Percentiles rank a stretch among this genome's conserved stretches.
These are phyloP conservation scores for Lasioglossum oenotherae DNA, from an alignment of 2,888 invertebrate species.

Conservation along the genomic window DNA sequence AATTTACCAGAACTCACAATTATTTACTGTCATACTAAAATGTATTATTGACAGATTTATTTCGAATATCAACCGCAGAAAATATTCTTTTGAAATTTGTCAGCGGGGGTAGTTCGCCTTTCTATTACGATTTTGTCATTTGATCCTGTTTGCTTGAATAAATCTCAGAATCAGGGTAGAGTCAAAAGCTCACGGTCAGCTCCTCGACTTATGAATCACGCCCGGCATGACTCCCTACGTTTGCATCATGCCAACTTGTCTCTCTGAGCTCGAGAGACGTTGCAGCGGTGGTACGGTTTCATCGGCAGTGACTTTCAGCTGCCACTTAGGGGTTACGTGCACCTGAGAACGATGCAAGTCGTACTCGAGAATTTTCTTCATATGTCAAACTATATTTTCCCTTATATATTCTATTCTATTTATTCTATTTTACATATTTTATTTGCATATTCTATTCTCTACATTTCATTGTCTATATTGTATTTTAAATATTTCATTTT, in stretches of 20 bases:
- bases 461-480: not conserved
- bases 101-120: not conserved
- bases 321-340: constrained; percentile 9
- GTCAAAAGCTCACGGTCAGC: constrained; percentile 9
- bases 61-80: not conserved
- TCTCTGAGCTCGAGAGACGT: not conserved
- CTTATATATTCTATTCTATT: not conserved
- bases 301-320: constrained; percentile 12
- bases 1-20: not conserved
- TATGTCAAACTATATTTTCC: not conserved
- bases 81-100: not conserved
- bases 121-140: not conserved
- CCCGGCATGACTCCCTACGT: not conserved
- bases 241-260: constrained; percentile 5
- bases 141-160: not conserved
- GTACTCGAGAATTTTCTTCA: not conserved
- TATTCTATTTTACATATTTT: not conserved
- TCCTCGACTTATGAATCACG: constrained; percentile 4
- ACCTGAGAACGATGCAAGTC: not conserved
- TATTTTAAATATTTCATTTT: not conserved
- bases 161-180: not conserved
- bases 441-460: not conserved
- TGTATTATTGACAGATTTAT: not conserved
- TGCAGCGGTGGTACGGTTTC: constrained; percentile 1
- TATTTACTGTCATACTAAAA: not conserved